Percentiles rank a stretch among this genome's conserved stretches.
phyloP scores from a whole-genome alignment of 2,888 invertebrate species.

The Deladenus siricidicola region DNA sequence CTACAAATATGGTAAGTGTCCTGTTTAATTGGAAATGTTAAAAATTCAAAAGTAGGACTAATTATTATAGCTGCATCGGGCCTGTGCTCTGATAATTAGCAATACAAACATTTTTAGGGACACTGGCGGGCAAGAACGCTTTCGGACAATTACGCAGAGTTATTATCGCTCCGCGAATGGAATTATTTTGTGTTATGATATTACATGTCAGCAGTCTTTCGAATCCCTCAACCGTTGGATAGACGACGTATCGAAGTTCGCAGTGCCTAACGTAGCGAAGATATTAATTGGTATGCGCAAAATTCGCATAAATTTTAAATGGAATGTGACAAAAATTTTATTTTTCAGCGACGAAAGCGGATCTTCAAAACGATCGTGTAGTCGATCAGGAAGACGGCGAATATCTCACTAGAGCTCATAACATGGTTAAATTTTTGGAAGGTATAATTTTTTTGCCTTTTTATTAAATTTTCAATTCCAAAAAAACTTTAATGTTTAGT shows the following conservation, averaged over 20 bases:
- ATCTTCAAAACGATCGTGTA: conserved; percentile 69
- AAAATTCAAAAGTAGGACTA: too few species aligned
- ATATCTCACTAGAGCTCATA: conserved; percentile 60
- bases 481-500: too few species aligned
- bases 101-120: conserved; percentile 16
- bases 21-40: too few species aligned
- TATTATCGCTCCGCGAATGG: conserved; percentile 94
- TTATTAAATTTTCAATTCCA: too few species aligned
- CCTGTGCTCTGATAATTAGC: background rate
- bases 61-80: too few species aligned
- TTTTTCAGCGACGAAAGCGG: conserved; percentile 70
- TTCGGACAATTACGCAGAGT: conserved; percentile 90
- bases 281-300: conserved; percentile 70
- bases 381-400: conserved; percentile 79
- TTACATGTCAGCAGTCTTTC: conserved; percentile 83
- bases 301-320: conserved; percentile 1
- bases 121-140: conserved; percentile 77
- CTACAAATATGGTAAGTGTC: conserved; percentile 58
- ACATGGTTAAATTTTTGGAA: conserved; percentile 50
- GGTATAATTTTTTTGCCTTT: background rate
- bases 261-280: conserved; percentile 80
- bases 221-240: conserved; percentile 86
- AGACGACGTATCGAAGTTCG: conserved; percentile 86
- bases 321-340: background rate
- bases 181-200: conserved; percentile 91